These are phyloP conservation scores for Theretra japonica DNA, from an alignment of 2,888 invertebrate genomes.

Conservation along the genomic window DNA sequence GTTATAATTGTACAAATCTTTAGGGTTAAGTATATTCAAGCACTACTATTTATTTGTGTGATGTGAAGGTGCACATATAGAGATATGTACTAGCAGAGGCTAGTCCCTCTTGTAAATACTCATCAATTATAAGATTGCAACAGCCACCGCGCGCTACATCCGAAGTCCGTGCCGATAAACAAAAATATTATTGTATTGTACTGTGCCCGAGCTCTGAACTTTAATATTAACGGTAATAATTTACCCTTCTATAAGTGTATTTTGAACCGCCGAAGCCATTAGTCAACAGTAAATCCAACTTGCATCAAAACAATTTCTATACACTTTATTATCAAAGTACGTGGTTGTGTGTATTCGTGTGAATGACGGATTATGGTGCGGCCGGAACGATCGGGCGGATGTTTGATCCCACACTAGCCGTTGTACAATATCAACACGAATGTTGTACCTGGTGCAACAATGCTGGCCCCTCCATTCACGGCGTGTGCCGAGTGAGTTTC, in stretches of 20 bases:
- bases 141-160: neutral
- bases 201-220: too few relatives aligned
- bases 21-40: too few relatives aligned
- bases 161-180: too few relatives aligned
- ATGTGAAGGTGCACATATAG: neutral
- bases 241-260: too few relatives aligned
- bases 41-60: neutral
- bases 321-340: neutral
- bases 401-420: neutral
- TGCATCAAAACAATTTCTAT: neutral
- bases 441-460: slow-evolving; percentile 12
- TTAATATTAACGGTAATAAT: too few relatives aligned
- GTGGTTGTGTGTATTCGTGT: neutral
- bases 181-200: too few relatives aligned
- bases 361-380: too few relatives aligned
- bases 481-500: slow-evolving; percentile 13
- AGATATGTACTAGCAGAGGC: too few relatives aligned
- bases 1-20: too few relatives aligned
- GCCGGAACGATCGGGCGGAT: neutral
- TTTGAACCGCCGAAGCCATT: too few relatives aligned
- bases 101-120: neutral
- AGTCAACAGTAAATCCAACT: neutral
- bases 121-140: neutral
- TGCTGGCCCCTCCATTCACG: slow-evolving; percentile 30
- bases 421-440: slow-evolving; percentile 1